phyloP scores from a whole-genome alignment of 1,140 invertebrate genomes.

The Aricia agestis region DNA sequence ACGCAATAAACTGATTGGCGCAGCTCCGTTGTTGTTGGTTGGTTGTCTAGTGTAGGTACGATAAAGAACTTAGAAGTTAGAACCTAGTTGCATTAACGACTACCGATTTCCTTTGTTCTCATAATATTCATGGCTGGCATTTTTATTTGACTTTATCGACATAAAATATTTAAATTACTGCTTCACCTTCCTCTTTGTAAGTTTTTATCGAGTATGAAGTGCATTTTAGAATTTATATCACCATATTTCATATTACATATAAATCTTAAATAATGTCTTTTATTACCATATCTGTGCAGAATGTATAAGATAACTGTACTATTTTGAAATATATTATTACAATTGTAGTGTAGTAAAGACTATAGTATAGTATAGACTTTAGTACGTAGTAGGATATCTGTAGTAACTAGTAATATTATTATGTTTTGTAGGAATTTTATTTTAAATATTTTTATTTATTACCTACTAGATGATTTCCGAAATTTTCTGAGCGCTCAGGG shows the following conservation, averaged over 20 bases:
- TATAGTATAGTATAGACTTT: too few relatives aligned
- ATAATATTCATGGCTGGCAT: slow-evolving; percentile 42
- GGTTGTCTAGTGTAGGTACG: too few relatives aligned
- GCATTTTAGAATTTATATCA: slow-evolving; percentile 15
- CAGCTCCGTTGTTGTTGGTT: too few relatives aligned
- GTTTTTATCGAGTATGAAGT: slow-evolving; percentile 5
- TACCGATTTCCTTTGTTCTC: slow-evolving; percentile 35
- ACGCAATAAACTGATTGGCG: too few relatives aligned
- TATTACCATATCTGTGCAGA: background rate
- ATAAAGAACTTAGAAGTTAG: background rate
- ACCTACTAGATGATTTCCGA: too few relatives aligned
- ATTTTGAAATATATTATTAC: too few relatives aligned
- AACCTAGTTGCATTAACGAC: background rate
- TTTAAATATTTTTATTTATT: too few relatives aligned
- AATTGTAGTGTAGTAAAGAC: too few relatives aligned
- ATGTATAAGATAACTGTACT: background rate
- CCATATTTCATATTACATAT: slow-evolving; percentile 15
- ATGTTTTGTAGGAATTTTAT: too few relatives aligned
- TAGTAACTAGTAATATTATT: too few relatives aligned
- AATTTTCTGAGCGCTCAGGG: too few relatives aligned
- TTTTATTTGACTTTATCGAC: slow-evolving; percentile 39
- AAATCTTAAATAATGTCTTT: background rate
- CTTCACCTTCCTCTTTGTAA: slow-evolving; percentile 37
- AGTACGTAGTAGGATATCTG: too few relatives aligned
- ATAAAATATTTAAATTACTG: slow-evolving; percentile 38